Base-by-base conservation (phyloP, 2,797 vertebrate genomes). In the Lutjanus argentimaculatus region DNA sequence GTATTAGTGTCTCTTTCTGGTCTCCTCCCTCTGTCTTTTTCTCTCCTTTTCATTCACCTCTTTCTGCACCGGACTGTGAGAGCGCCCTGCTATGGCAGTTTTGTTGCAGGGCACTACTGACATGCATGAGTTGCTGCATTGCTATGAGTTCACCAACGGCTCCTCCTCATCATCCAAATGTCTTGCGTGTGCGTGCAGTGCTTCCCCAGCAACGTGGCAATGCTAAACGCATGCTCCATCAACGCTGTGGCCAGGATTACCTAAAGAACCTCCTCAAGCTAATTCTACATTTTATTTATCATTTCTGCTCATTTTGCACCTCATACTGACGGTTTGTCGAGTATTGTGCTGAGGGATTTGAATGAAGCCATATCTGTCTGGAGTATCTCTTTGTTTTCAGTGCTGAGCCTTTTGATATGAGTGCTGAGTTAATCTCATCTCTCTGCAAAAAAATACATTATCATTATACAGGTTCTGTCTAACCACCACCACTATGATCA, bases 81-180 rank as follows among this genome's bases (percentile, higher is more conserved):
- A 92, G 90, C 78, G 78, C 90, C 94, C 91, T 91, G 88, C 79
- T 72, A 91, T 92, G 90, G 92, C 88, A 85, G 59, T 92, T 94
- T 87, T 87, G 75, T 88, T 90, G 88, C 91, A 85, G 93, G 90
- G 79, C 90, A 89, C 88, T 59, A 76, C 82, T 87, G 85, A 80
- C 90, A 89, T 94, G 95, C 96, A 96, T 96, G 95, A 79, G 89
- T 91, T 91, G 92, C 93, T 94, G 90, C 90, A 86, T 85, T 89
- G 93, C 93, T 92, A 77, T 86, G 82, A 88, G 72, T 77, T 89
- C 77, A 85, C 80, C 59, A 45, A 62, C 67, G 78, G 67, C 88
- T 88, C 88, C 88, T 89, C 89, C 66, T 90, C 68, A 65, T 88
- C 86, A 85, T 90, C 74, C 69, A 46, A 77, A 71, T 82, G 80